Percentiles rank a stretch among this genome's conserved stretches.
Conservation (phyloP, 2,113 vertebrate species). For the Mohoua ochrocephala region DNA sequence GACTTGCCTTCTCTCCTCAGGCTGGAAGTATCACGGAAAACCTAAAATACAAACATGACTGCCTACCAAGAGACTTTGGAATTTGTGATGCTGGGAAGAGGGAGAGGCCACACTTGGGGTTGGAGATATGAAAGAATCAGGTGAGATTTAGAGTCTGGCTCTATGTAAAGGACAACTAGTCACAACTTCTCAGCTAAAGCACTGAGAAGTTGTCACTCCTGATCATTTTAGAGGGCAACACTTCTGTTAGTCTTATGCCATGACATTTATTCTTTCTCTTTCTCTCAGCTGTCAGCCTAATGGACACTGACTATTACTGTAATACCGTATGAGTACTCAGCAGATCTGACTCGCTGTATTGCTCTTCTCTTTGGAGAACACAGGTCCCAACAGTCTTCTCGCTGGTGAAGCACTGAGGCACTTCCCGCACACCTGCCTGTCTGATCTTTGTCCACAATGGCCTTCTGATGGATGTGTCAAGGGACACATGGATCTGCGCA, state of each 20-base stretch:
- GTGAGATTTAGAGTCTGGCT: neutral
- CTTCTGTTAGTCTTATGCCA: neutral
- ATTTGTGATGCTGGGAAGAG: neutral
- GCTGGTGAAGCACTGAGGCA: neutral
- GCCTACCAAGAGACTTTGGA: neutral
- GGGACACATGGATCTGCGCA: neutral
- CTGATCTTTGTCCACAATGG: neutral
- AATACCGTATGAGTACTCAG: neutral
- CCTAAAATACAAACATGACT: neutral
- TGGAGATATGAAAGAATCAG: neutral
- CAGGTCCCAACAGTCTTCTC: accelerated
- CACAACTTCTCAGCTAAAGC: neutral
- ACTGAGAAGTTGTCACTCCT: neutral
- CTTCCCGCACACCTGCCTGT: neutral
- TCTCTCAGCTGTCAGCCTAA: neutral
- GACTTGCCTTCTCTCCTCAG: neutral
- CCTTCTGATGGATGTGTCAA: neutral
- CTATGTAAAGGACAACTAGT: neutral
- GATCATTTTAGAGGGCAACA: neutral
- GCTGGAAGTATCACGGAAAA: neutral
- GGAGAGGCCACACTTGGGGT: neutral
- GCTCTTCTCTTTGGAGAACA: neutral
- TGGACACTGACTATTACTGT: neutral
- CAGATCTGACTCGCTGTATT: neutral
- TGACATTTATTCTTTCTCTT: neutral